A percentile compares a stretch with the other conserved stretches of the same genome.
Conservation (phyloP, 2,888 invertebrate genomes). For the Buathra laborator region DNA sequence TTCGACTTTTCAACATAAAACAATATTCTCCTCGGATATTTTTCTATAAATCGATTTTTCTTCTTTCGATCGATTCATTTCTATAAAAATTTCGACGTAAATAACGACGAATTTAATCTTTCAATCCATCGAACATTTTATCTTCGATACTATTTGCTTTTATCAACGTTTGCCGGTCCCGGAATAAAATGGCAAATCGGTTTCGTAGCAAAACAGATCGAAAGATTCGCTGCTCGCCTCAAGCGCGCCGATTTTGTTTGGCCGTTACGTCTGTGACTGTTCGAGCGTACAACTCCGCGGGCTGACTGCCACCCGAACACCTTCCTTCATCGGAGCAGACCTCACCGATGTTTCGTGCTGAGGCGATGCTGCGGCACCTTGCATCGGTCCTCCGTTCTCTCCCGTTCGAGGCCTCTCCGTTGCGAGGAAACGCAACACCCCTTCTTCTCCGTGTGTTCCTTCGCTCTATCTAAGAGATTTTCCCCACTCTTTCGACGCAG, state of each 20-base stretch:
- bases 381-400: slow-evolving; percentile 75
- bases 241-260: slow-evolving; percentile 39
- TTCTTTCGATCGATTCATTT: neutral
- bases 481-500: slow-evolving; percentile 27
- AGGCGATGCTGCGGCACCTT: slow-evolving; percentile 66
- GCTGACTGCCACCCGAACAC: slow-evolving; percentile 81
- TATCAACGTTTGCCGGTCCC: neutral
- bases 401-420: slow-evolving; percentile 32
- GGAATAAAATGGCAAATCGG: neutral
- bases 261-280: slow-evolving; percentile 70
- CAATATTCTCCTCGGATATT: neutral
- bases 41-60: neutral
- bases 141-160: neutral
- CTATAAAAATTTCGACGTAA: no score
- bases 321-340: slow-evolving; percentile 78
- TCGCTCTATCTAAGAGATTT: slow-evolving; percentile 29
- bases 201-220: neutral
- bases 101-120: no score
- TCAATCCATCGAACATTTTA: neutral
- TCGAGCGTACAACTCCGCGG: slow-evolving; percentile 78
- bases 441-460: slow-evolving; percentile 45
- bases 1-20: neutral
- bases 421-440: slow-evolving; percentile 35
- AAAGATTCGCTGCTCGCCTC: neutral
- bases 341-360: slow-evolving; percentile 65